Percentiles rank a stretch among this genome's conserved stretches.
Evolutionary conservation across 2,113 vertebrate genomes (phyloP).

Genomic region (Colistium nudipinnis): DNA sequence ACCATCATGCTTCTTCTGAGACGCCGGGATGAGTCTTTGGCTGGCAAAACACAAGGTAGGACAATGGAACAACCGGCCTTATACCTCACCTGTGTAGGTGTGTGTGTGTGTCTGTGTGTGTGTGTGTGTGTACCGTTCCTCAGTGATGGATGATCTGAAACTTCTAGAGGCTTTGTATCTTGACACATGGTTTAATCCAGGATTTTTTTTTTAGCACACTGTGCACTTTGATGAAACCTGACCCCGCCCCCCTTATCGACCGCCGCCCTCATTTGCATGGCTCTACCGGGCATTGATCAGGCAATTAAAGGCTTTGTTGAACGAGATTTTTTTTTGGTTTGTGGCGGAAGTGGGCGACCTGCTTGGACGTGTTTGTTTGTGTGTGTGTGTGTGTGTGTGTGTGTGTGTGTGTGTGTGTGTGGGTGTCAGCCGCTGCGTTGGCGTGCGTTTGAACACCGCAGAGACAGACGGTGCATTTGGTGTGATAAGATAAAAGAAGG

Average conservation of each 20-base stretch:
- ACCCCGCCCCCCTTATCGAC: slow-evolving; percentile 55
- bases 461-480: neutral
- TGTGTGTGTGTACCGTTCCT: slow-evolving; percentile 8
- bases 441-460: neutral
- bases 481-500: slow-evolving; percentile 45
- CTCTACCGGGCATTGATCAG: slow-evolving; percentile 70
- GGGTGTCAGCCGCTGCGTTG: neutral
- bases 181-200: slow-evolving; percentile 58
- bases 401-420: neutral
- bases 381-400: neutral
- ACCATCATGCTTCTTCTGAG: slow-evolving; percentile 86
- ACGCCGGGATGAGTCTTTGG: slow-evolving; percentile 80
- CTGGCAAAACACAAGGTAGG: slow-evolving; percentile 82
- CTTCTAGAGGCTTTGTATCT: slow-evolving; percentile 29
- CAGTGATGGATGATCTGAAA: slow-evolving; percentile 64
- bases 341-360: slow-evolving; percentile 1
- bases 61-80: slow-evolving; percentile 29
- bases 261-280: slow-evolving; percentile 65
- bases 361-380: neutral
- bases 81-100: slow-evolving; percentile 39
- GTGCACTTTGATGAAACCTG: slow-evolving; percentile 60
- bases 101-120: slow-evolving; percentile 23
- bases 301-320: slow-evolving; percentile 74
- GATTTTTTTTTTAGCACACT: slow-evolving; percentile 58
- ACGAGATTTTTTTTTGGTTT: slow-evolving; percentile 45